Evolutionary conservation across 2,888 invertebrate species (phyloP), one percentile per base, ranked within the genome.

Genomic region (Cylindroiulus punctatus): DNA sequence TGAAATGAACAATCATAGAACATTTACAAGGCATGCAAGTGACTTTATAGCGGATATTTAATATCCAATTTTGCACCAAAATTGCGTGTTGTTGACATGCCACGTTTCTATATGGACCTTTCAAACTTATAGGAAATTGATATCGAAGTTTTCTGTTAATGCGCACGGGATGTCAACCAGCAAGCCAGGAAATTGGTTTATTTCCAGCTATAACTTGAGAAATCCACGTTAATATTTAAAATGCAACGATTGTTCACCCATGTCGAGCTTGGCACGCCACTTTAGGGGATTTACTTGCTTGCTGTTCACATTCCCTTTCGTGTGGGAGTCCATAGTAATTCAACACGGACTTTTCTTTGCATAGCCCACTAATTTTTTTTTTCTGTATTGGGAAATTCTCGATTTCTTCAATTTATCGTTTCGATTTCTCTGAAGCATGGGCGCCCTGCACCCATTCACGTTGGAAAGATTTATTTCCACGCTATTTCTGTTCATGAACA

Each of bases 321-420:
- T 22, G n/a, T 22, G 12, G 4, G 57, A 65, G 10, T 22, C 22
- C 57, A 65, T 65, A 65, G 57, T 65, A 65, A 65, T 22, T 22
- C 57, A 22, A 65, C 10, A 22, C 22, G n/a, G 57, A 22, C 57
- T 65, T 65, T 65, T 65, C 57, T 65, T 22, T 22, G 22, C 57
- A 65, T 65, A 26, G 22, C 22, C 22, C 26, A 22, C 22, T 22
- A 65, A 65, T 26, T 26, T 7, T 26, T 19, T n/a, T 65, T 65
- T 22, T 22, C 57, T 65, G 26, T 65, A 65, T 22, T 65, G 57
- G 22, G 12, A 65, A 65, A 65, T 65, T 65, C 22, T 65, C 22
- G 19, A 52, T 65, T 22, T 65, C 57, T 65, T 65, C 57, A 65
- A 65, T 65, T 65, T 65, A 65, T 65, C 57, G 57, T 65, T n/a